Evolutionary conservation across 2,888 invertebrate genomes (phyloP).

Genomic region (Cancer borealis): DNA sequence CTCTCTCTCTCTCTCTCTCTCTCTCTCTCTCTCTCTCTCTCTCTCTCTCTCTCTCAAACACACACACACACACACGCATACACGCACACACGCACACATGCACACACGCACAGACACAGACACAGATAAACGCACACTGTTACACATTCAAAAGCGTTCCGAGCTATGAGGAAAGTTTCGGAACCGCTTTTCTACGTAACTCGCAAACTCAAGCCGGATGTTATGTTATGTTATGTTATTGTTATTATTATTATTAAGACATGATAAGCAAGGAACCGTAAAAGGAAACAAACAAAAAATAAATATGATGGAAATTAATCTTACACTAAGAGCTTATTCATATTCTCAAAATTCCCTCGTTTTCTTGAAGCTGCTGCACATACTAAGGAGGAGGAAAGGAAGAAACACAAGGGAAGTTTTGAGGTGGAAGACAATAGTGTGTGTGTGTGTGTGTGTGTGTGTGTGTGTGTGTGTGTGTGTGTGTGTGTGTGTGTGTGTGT

Average conservation of each 20-base stretch:
- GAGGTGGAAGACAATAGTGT: not conserved
- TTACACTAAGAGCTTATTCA: not conserved
- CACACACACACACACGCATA: not conserved
- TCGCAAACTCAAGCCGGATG: not conserved
- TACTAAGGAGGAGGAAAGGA: not conserved
- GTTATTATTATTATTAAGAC: not conserved
- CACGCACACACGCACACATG: constrained; percentile 13
- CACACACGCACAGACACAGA: not conserved
- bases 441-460: not conserved
- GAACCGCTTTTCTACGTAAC: not conserved
- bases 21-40: not conserved
- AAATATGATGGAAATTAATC: too few relatives aligned
- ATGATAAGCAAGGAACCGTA: not conserved
- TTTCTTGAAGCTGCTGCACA: not conserved
- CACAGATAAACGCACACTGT: too few relatives aligned
- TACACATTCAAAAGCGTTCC: not conserved
- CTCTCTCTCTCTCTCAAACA: not conserved
- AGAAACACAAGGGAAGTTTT: not conserved
- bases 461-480: constrained; percentile 44
- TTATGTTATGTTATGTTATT: not conserved
- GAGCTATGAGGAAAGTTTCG: not conserved
- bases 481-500: constrained; percentile 51
- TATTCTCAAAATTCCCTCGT: not conserved
- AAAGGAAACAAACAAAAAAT: not conserved
- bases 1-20: not conserved